Percentiles rank a stretch among this genome's conserved stretches.
Conservation (phyloP, 2,113 vertebrate genomes). For the Speoplatyrhinus poulsoni region DNA sequence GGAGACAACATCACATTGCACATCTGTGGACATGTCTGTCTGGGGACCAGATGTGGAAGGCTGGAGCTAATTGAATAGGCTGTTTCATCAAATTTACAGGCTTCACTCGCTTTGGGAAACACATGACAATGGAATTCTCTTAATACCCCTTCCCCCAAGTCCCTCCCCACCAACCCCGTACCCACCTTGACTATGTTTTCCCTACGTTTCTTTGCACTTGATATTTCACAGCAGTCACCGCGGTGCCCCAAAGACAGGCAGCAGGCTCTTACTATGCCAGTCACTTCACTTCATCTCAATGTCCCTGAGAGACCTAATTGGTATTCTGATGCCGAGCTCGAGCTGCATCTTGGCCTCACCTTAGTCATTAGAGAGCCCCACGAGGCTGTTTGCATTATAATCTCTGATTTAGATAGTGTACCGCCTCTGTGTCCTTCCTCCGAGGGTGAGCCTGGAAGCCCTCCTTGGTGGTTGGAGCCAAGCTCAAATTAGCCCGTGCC, state of each 20-base stretch:
- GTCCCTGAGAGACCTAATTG: conserved; percentile 72
- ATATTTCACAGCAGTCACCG: conserved; percentile 26
- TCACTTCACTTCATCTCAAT: conserved; percentile 59
- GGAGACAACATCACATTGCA: conserved; percentile 51
- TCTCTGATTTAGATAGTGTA: conserved; percentile 69
- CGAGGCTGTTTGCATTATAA: conserved; percentile 75
- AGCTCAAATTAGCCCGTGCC: conserved; percentile 49
- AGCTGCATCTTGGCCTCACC: conserved; percentile 71
- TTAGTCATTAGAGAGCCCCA: conserved; percentile 73
- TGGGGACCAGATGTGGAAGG: conserved; percentile 59
- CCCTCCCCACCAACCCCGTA: conserved; percentile 29
- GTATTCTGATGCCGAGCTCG: conserved; percentile 67
- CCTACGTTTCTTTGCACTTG: conserved; percentile 31
- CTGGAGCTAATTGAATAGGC: conserved; percentile 65
- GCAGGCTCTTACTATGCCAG: conserved; percentile 64
- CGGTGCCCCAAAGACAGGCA: conserved; percentile 50
- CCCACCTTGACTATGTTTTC: conserved; percentile 47
- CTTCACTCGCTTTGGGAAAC: conserved; percentile 52
- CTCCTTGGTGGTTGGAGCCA: conserved; percentile 24
- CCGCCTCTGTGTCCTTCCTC: conserved; percentile 64
- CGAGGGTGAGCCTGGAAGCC: conserved; percentile 59
- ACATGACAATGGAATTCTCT: conserved; percentile 53
- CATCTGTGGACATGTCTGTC: conserved; percentile 55
- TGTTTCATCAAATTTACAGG: conserved; percentile 51
- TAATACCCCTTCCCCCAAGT: conserved; percentile 44